Evolutionary conservation across 2,113 vertebrate genomes (phyloP).

Genomic region (Chloroceryle aenea): DNA sequence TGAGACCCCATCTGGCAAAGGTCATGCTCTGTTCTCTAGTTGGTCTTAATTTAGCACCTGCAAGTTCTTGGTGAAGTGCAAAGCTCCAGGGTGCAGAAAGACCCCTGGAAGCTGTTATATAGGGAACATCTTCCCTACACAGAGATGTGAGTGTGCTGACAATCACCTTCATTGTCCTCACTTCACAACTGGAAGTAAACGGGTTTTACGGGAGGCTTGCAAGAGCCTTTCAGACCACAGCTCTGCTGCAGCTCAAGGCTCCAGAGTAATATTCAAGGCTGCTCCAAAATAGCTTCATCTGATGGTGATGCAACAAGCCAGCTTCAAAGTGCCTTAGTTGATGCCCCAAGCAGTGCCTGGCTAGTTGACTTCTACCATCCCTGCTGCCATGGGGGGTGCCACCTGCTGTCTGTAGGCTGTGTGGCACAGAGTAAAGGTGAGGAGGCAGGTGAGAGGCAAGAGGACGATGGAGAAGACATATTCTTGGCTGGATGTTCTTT

Average conservation of each 20-base stretch:
- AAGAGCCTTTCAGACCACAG: neutral
- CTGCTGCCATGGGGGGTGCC: neutral
- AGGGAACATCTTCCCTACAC: neutral
- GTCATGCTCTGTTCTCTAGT: constrained; percentile 44
- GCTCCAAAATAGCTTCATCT: neutral
- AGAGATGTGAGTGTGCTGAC: neutral
- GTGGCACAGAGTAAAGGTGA: neutral
- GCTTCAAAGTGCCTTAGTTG: neutral
- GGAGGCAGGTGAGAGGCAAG: neutral
- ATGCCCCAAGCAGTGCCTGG: neutral
- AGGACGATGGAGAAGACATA: neutral
- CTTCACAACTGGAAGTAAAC: neutral
- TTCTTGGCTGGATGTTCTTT: neutral
- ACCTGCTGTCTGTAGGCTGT: neutral
- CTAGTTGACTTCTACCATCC: neutral
- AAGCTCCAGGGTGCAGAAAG: neutral
- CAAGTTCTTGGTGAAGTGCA: neutral
- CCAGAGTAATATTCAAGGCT: neutral
- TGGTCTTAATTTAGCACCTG: constrained; percentile 47
- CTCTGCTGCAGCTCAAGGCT: neutral
- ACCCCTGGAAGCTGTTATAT: neutral
- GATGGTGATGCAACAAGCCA: neutral
- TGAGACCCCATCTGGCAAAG: constrained; percentile 30
- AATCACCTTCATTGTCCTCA: neutral
- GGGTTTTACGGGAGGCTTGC: neutral